Evolutionary conservation across 2,888 invertebrate species (phyloP), one percentile per base, ranked within the genome.

Genomic region (Mimumesa dahlbomi): DNA sequence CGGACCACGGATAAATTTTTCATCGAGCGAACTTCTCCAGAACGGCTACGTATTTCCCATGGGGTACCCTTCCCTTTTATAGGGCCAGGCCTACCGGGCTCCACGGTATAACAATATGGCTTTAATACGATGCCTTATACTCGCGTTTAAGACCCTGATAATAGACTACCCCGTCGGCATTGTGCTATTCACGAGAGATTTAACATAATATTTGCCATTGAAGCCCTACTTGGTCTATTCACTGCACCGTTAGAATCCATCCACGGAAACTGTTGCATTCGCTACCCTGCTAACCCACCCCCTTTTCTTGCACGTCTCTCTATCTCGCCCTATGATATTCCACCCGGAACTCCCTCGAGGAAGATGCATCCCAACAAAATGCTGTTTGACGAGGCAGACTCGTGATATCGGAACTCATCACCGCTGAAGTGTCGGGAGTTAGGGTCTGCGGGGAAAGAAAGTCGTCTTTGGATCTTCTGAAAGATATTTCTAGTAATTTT

Each of bases 201-300:
- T 85, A 84, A 88, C 87, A 89, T 88, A 89, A 89, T 88, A 88
- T 89, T 89, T 89, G 84, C 88, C 79, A 89, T 88, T 84, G 88
- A 88, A 88, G 87, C 77, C 87, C 81, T 81, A 75, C 81, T 66
- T 48, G 67, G 69, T 64, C 82, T 69, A 84, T 80, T 83, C 79
- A 77, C 16, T 45, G 45, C 59, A 56, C 61, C 73, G 70, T 75
- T 74, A 75, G 77, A 81, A 75, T 49, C 42, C 36, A 18, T 36
- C 18, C 40, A 9, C 19, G 34, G 36, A 42, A 53, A 48, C 46
- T 43, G 57, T 42, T 42, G 43, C 22, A 11, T 7, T n/a, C 11
- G 11, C 11, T 18, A 5, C 4, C 7, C 5, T 7, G 7, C 7
- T 43, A 3, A 3, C 6, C 5, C 1, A 1, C 5, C 22, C 22